phyloP scores from a whole-genome alignment of 2,888 invertebrate species.

The Himalopsyche anomala region DNA sequence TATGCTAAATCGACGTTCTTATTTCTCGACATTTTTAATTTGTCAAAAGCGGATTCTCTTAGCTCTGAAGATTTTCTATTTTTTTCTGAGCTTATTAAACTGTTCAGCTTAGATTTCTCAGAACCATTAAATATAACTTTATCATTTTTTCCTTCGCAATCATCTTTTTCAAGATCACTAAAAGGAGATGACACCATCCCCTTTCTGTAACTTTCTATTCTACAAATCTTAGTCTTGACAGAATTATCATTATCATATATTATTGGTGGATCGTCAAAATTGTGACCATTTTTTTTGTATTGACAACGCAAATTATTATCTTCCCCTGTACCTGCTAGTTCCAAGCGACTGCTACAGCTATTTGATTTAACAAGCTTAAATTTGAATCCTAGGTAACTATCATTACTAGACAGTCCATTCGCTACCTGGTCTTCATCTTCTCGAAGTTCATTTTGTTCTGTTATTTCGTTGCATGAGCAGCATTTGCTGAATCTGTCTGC shows the following conservation, averaged over 20 bases:
- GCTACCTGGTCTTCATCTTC: conserved; percentile 67
- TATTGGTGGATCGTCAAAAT: conserved; percentile 73
- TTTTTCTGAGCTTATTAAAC: conserved; percentile 16
- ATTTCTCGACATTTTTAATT: conserved; percentile 70
- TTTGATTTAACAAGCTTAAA: conserved; percentile 91
- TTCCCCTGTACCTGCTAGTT: conserved; percentile 84
- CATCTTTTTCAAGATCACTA: conserved; percentile 58
- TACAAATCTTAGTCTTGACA: conserved; percentile 76
- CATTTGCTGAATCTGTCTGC: conserved; percentile 62
- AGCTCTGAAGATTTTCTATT: conserved; percentile 48
- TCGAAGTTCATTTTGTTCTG: conserved; percentile 67
- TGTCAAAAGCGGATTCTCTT: conserved; percentile 14
- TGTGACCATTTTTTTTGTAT: conserved; percentile 70
- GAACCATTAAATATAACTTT: conserved; percentile 52
- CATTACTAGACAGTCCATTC: conserved; percentile 64
- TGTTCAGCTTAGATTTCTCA: conserved; percentile 44
- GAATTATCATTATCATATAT: conserved; percentile 74
- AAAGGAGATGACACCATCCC: conserved; percentile 74
- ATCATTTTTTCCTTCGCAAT: conserved; percentile 48
- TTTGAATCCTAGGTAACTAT: conserved; percentile 81
- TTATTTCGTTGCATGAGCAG: conserved; percentile 63
- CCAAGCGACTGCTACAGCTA: conserved; percentile 89
- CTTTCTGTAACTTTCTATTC: conserved; percentile 76
- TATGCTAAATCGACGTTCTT: conserved; percentile 73
- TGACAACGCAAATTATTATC: conserved; percentile 74